These are phyloP conservation scores for Danaus plexippus DNA, from an alignment of 1,140 invertebrate species.

Conservation along the genomic window DNA sequence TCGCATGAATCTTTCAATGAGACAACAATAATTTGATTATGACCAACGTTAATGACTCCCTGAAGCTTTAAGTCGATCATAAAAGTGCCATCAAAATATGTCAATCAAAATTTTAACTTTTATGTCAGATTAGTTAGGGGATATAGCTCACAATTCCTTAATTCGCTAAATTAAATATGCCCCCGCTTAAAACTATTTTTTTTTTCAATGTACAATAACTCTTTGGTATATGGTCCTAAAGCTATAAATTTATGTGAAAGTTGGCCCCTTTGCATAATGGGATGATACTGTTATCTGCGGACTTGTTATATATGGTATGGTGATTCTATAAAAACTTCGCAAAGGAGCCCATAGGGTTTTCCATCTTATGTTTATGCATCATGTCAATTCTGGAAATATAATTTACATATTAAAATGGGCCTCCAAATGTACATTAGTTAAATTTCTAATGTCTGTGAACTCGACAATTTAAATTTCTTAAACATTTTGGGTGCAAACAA, in stretches of 20 bases:
- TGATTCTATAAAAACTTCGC: slow-evolving; percentile 7
- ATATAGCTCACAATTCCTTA: slow-evolving; percentile 62
- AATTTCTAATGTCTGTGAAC: slow-evolving; percentile 5
- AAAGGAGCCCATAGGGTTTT: slow-evolving; percentile 18
- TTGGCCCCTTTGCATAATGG: slow-evolving; percentile 45
- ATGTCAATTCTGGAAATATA: slow-evolving; percentile 13
- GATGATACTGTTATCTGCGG: slow-evolving; percentile 11
- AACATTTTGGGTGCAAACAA: slow-evolving; percentile 8
- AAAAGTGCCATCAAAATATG: no score
- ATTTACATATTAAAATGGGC: slow-evolving; percentile 15
- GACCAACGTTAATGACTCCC: no score
- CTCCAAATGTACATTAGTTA: slow-evolving; percentile 9
- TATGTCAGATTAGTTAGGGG: slow-evolving; percentile 35
- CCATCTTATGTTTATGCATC: no score
- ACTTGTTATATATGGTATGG: slow-evolving; percentile 15
- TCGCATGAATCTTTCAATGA: no score
- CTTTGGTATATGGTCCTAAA: slow-evolving; percentile 70
- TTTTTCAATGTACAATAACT: slow-evolving; percentile 66
- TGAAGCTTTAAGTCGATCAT: no score
- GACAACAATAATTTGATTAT: no score
- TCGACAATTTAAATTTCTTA: slow-evolving; percentile 6
- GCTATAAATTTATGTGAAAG: slow-evolving; percentile 49
- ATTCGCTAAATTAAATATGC: slow-evolving; percentile 62
- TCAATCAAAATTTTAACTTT: slow-evolving; percentile 20
- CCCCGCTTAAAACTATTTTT: slow-evolving; percentile 47